These are phyloP conservation scores for Eupristina koningsbergeri DNA, from an alignment of 1,140 invertebrate genomes.

Conservation along the genomic window DNA sequence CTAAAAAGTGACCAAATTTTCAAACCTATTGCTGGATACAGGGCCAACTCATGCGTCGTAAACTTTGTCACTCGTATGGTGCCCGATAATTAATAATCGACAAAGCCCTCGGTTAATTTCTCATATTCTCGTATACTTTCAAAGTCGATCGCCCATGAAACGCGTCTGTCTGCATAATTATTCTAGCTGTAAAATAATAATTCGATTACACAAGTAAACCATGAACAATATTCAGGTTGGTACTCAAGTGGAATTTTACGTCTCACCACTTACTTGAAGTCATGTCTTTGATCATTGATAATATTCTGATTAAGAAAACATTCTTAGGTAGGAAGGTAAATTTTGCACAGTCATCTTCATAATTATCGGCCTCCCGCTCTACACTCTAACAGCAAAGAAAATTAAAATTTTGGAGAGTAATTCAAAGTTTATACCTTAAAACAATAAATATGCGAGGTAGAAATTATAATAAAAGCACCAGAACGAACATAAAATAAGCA, in stretches of 20 bases:
- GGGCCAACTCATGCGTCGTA: constrained; percentile 28
- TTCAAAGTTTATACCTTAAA: background rate
- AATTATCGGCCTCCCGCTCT: background rate
- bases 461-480: no score
- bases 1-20: constrained; percentile 27
- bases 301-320: background rate
- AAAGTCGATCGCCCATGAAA: constrained; percentile 16
- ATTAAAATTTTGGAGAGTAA: background rate
- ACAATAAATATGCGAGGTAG: no score
- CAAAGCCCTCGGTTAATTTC: constrained; percentile 39
- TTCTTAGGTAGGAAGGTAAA: background rate
- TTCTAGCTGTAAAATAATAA: constrained; percentile 25
- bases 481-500: no score
- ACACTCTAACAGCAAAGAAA: background rate
- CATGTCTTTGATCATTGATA: background rate
- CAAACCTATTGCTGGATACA: constrained; percentile 19
- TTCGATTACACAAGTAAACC: background rate
- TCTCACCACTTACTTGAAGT: background rate
- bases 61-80: constrained; percentile 26
- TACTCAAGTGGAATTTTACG: background rate
- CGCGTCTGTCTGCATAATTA: constrained; percentile 16
- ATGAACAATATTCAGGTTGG: background rate
- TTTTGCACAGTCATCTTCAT: background rate
- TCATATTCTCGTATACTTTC: constrained; percentile 23
- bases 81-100: constrained; percentile 45